phyloP scores from a whole-genome alignment of 2,888 invertebrate genomes.

The Spisula solida region DNA sequence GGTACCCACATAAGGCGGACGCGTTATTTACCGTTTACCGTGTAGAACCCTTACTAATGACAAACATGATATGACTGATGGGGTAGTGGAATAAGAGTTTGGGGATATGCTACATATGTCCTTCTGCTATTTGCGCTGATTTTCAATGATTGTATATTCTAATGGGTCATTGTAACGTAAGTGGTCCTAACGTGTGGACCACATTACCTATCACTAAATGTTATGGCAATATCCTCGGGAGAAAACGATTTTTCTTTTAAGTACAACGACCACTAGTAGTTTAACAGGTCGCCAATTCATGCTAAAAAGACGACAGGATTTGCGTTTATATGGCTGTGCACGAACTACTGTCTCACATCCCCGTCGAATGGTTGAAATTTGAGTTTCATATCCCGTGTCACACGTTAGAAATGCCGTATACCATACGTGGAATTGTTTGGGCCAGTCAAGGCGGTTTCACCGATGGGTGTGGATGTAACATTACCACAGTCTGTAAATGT shows the following conservation, averaged over 20 bases:
- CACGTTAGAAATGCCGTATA: not conserved
- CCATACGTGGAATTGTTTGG: not conserved
- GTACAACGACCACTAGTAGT: not conserved
- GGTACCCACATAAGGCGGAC: too few relatives aligned
- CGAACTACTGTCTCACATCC: constrained; percentile 5
- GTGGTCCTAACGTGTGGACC: too few relatives aligned
- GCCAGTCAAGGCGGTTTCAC: not conserved
- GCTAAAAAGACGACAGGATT: not conserved
- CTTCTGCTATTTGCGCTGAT: too few relatives aligned
- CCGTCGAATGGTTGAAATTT: not conserved
- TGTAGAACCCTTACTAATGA: too few relatives aligned
- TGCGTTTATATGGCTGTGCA: constrained; percentile 14
- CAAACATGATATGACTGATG: too few relatives aligned
- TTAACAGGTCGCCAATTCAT: too few relatives aligned
- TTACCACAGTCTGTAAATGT: constrained; percentile 29
- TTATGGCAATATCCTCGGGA: not conserved
- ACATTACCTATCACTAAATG: not conserved
- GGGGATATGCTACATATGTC: too few relatives aligned
- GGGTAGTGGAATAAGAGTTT: too few relatives aligned
- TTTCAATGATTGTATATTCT: too few relatives aligned
- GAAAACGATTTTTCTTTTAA: not conserved
- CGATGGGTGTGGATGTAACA: not conserved
- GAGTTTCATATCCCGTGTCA: not conserved
- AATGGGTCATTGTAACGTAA: too few relatives aligned
- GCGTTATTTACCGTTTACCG: too few relatives aligned